Conservation (phyloP, 2,113 vertebrate species). For the Otocyon megalotis region DNA sequence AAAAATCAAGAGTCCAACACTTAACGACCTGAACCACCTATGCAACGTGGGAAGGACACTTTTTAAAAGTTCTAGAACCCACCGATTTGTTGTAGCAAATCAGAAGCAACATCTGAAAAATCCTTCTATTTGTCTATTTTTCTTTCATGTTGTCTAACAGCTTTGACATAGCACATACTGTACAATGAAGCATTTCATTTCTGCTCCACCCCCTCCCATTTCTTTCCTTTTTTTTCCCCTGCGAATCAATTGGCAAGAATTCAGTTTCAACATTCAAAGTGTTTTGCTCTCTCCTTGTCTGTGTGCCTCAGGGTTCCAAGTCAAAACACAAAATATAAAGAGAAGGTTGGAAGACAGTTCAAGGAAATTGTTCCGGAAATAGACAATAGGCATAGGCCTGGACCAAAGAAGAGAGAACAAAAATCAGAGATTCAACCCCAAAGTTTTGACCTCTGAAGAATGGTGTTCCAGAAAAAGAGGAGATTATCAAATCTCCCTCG, state of each 20-base stretch:
- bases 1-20: too few species aligned
- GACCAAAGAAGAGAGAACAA: neutral
- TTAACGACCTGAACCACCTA: too few species aligned
- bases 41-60: neutral
- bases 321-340: neutral
- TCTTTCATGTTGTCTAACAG: neutral
- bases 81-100: conserved; percentile 9
- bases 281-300: neutral
- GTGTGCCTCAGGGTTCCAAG: neutral
- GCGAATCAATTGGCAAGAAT: neutral
- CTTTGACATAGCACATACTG: neutral
- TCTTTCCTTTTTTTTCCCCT: neutral
- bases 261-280: neutral
- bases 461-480: neutral
- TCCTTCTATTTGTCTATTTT: neutral
- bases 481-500: neutral
- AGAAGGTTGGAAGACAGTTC: neutral
- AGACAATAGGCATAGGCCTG: neutral
- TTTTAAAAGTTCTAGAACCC: neutral
- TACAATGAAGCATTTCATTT: neutral
- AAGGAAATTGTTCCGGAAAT: neutral
- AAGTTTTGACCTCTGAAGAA: neutral
- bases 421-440: neutral
- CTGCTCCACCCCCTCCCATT: neutral
- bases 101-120: conserved; percentile 41